A percentile compares a stretch with the other conserved stretches of the same genome.
phyloP scores from a whole-genome alignment of 2,888 invertebrate species.

The Hetaerina titia region DNA sequence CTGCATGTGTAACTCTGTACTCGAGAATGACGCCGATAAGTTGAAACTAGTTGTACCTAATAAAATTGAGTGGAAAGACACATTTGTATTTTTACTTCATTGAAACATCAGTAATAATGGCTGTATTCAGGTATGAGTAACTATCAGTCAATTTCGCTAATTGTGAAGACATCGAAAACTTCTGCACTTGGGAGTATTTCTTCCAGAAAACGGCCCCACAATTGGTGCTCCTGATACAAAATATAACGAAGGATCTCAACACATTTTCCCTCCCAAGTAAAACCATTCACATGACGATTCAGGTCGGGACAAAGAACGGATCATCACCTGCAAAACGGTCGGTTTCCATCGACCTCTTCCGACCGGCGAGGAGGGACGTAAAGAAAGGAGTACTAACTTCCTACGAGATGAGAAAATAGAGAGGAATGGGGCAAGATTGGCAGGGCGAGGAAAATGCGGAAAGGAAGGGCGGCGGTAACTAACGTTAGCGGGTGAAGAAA shows the following conservation, averaged over 20 bases:
- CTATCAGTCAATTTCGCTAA: background rate
- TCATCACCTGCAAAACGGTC: background rate
- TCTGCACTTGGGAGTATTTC: background rate
- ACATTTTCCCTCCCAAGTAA: background rate
- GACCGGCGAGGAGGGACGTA: background rate
- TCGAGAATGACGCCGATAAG: too few species aligned
- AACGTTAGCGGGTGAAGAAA: background rate
- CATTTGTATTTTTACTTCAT: too few species aligned
- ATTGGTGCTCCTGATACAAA: too few species aligned
- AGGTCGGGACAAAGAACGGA: background rate
- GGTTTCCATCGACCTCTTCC: background rate
- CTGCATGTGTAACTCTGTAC: too few species aligned
- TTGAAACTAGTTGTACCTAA: too few species aligned
- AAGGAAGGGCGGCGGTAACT: background rate
- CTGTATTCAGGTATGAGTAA: background rate
- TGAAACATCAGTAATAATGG: background rate
- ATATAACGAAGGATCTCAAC: background rate
- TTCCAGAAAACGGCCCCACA: background rate
- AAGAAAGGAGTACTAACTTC: conserved; percentile 32
- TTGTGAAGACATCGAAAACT: too few species aligned
- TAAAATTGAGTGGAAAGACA: too few species aligned
- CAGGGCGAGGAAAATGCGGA: background rate
- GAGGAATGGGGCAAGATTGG: conserved; percentile 30
- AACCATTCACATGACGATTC: background rate
- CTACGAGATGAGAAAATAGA: conserved; percentile 19